Percentiles rank a stretch among this genome's conserved stretches.
These are phyloP conservation scores for Formica selysi DNA, from an alignment of 1,140 invertebrate genomes.

Conservation along the genomic window DNA sequence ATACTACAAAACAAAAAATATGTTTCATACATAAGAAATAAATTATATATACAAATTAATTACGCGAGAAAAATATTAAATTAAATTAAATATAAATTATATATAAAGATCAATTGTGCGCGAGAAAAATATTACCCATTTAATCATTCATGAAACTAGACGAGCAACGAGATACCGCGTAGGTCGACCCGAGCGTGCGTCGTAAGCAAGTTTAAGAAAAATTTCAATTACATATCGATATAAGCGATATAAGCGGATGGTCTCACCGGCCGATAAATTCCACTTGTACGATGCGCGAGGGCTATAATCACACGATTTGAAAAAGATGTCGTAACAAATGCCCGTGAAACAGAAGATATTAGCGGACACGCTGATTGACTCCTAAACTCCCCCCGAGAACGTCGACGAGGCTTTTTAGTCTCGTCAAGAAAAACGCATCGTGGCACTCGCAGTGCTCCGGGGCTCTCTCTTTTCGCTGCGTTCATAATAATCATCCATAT, in stretches of 20 bases:
- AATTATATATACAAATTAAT: too few species aligned
- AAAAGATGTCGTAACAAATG: slow-evolving; percentile 42
- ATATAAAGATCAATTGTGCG: too few species aligned
- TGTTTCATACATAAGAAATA: too few species aligned
- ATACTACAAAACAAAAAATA: too few species aligned
- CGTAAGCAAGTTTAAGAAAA: neutral
- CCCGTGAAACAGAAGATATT: slow-evolving; percentile 13
- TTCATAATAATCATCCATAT: slow-evolving; percentile 28
- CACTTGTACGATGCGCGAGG: neutral
- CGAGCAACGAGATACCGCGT: neutral
- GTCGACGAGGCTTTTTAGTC: neutral
- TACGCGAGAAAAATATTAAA: too few species aligned
- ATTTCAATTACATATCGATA: slow-evolving; percentile 8
- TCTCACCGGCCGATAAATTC: neutral
- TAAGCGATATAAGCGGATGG: neutral
- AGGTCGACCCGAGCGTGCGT: neutral
- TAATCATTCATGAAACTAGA: neutral
- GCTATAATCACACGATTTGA: slow-evolving; percentile 3
- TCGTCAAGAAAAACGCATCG: slow-evolving; percentile 13
- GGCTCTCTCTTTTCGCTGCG: slow-evolving; percentile 6
- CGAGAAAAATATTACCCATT: neutral
- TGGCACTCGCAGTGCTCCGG: neutral
- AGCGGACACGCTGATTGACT: slow-evolving; percentile 24
- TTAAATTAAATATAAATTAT: too few species aligned
- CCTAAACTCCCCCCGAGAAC: slow-evolving; percentile 14